Conservation (phyloP, 1,140 invertebrate genomes). For the Achatina immaculata region DNA sequence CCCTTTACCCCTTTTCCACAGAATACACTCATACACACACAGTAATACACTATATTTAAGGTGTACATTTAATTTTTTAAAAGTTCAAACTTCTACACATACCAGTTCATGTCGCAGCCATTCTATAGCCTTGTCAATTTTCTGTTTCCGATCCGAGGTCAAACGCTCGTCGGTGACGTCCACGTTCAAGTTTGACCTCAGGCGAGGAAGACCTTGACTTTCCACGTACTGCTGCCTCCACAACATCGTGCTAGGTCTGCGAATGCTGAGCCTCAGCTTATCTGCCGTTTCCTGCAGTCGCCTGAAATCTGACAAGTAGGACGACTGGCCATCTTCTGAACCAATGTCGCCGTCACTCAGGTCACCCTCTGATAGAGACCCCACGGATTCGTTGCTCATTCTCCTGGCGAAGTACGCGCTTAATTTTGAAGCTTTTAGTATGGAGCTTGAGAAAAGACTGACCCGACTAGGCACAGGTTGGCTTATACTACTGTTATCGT, state of each 20-base stretch:
- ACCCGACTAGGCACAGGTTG: background rate
- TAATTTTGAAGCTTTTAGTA: background rate
- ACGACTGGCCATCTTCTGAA: background rate
- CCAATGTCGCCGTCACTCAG: constrained; percentile 3
- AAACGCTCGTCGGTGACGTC: constrained; percentile 33
- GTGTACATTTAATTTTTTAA: too few species aligned
- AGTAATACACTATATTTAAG: background rate
- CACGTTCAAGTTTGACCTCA: background rate
- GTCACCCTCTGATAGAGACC: constrained; percentile 21
- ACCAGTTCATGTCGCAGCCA: constrained; percentile 51
- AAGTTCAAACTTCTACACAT: background rate
- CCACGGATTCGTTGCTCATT: constrained; percentile 8
- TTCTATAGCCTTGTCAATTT: constrained; percentile 46
- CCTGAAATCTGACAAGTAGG: constrained; percentile 27
- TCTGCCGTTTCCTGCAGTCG: constrained; percentile 42
- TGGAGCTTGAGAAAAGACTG: background rate
- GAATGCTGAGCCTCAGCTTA: constrained; percentile 42
- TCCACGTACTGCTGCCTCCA: constrained; percentile 46
- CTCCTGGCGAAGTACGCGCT: constrained; percentile 11
- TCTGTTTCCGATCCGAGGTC: constrained; percentile 42
- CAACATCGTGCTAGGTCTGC: constrained; percentile 41
- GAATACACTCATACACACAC: too few species aligned
- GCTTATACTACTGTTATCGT: background rate
- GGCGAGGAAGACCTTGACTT: background rate
- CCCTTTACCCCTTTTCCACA: too few species aligned